phyloP scores from a whole-genome alignment of 2,888 invertebrate species.

The Rhorus exstirpatorius region DNA sequence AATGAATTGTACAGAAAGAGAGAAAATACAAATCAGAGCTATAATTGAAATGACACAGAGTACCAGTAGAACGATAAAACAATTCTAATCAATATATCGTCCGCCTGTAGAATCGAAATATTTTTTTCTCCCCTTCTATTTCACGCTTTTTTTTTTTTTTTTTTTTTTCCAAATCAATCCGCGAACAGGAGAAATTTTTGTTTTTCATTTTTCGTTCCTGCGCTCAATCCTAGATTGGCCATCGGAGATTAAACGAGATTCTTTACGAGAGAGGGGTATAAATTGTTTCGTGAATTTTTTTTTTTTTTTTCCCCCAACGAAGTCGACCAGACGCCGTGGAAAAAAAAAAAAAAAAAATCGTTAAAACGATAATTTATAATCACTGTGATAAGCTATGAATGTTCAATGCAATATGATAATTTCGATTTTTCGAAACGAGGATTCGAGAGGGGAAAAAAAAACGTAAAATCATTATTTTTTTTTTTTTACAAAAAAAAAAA shows the following conservation, averaged over 20 bases:
- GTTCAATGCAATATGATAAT: conserved; percentile 5
- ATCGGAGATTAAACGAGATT: conserved; percentile 2
- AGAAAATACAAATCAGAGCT: conserved; percentile 24
- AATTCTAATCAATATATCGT: conserved; percentile 6
- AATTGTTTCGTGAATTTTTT: background rate
- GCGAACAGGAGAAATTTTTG: background rate
- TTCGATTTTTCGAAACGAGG: background rate
- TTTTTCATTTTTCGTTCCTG: background rate
- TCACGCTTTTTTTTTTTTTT: conserved; percentile 1
- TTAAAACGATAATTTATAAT: background rate
- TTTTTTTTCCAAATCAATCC: background rate
- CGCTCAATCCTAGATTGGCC: background rate
- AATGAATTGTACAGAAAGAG: conserved; percentile 63
- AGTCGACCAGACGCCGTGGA: background rate
- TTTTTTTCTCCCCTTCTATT: conserved; percentile 5
- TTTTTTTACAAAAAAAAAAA: conserved; percentile 7
- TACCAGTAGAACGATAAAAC: conserved; percentile 54
- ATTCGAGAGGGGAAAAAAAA: conserved; percentile 17
- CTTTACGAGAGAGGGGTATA: background rate
- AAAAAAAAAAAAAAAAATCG: background rate
- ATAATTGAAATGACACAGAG: conserved; percentile 53
- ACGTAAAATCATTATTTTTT: background rate
- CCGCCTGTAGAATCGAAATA: background rate
- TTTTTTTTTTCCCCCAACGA: too few relatives aligned
- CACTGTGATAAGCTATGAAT: conserved; percentile 11